Base-by-base conservation (phyloP, 2,888 invertebrate species). In the Diarsia rubi region DNA sequence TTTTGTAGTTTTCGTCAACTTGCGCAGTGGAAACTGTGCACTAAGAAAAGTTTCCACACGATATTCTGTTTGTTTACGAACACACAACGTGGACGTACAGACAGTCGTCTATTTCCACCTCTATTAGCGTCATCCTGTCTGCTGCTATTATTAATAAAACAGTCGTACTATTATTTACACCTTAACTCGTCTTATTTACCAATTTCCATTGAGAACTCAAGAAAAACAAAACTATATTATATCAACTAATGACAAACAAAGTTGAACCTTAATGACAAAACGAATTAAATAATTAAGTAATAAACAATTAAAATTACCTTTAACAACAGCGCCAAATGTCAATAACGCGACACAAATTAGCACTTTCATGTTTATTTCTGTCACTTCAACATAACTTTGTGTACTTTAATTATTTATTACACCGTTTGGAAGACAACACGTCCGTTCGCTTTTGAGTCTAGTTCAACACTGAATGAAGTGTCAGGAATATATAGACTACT, bases 361-460 rank as follows among this genome's bases (percentile, higher is more conserved):
- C 63, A 86, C 75, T 81, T 83, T 90, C 90, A 90, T 90, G 45
- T 73, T 79, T 69, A 4, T 85, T 73, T 85, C 81, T 63, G 21
- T 59, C 86, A 89, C 86, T 76, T 70, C 44, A 78, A 82, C 89
- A 90, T 88, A 78, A 81, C 82, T 52, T 71, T 67, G 49, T 14
- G 37, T 24, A 37, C 52, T 60, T 52, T 14, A 52, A 68, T 65
- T 66, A 6, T 62, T 65, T 14, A 59, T 59, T 59, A 27, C 57
- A 24, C 16, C 24, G 21, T 27, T 9, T 27, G 24, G 44, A 19
- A n/a, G 42, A 14, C 11, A n/a, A 24, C n/a, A 37, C 83, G 83
- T 67, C 64, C 49, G 84, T 12, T 12, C 67, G 57, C 71, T 8
- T 42, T 44, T 3, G 12, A 27, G n/a, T 11, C n/a, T 62, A 37